Evolutionary conservation across 2,113 vertebrate species (phyloP).

Genomic region (Stegastes partitus): DNA sequence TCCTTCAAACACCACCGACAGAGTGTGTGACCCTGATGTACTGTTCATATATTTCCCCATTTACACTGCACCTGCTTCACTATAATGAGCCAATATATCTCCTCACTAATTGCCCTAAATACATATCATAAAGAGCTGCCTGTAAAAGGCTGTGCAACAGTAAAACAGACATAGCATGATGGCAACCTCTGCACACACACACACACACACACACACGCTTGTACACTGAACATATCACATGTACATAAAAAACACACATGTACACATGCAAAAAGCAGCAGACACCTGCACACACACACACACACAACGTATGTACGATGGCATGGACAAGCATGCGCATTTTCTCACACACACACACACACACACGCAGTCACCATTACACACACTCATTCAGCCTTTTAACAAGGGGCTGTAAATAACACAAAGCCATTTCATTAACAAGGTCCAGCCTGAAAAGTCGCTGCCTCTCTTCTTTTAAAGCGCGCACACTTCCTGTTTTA

Average conservation of each 20-base stretch:
- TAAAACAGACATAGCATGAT: slow-evolving; percentile 81
- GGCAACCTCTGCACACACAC: slow-evolving; percentile 41
- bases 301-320: slow-evolving; percentile 14
- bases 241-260: slow-evolving; percentile 63
- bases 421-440: slow-evolving; percentile 78
- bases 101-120: slow-evolving; percentile 87
- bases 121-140: slow-evolving; percentile 87
- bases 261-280: slow-evolving; percentile 21
- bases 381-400: slow-evolving; percentile 72
- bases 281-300: slow-evolving; percentile 11
- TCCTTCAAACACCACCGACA: slow-evolving; percentile 62
- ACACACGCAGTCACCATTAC: slow-evolving; percentile 22
- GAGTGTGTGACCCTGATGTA: slow-evolving; percentile 69
- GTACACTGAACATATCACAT: slow-evolving; percentile 42
- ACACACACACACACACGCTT: slow-evolving; percentile 17
- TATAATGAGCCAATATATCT: slow-evolving; percentile 90
- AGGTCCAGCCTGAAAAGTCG: slow-evolving; percentile 69
- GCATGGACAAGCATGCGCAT: not conserved
- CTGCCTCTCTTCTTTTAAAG: slow-evolving; percentile 66
- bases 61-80: slow-evolving; percentile 86
- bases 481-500: slow-evolving; percentile 72
- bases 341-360: not conserved
- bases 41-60: slow-evolving; percentile 79
- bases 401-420: slow-evolving; percentile 81
- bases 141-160: slow-evolving; percentile 78